Percentiles rank a stretch among this genome's conserved stretches.
Conservation (phyloP, 2,113 vertebrate genomes). For the Carassius auratus region DNA sequence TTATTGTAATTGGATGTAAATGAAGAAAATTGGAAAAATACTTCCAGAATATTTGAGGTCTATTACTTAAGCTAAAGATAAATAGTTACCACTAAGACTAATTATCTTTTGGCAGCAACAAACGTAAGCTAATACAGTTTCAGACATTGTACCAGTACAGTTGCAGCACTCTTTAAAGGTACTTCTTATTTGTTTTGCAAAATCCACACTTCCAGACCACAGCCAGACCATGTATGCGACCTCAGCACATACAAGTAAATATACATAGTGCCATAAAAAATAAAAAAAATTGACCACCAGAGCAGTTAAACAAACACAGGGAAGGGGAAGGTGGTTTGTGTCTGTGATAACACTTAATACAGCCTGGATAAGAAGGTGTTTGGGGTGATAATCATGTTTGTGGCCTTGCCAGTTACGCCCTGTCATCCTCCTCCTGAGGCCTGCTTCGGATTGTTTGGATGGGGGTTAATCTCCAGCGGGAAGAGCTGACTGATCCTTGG, state of each 20-base stretch:
- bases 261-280: conserved; percentile 44
- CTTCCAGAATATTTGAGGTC: too few species aligned
- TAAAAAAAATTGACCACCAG: conserved; percentile 34
- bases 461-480: conserved; percentile 35
- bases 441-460: conserved; percentile 55
- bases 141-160: not conserved
- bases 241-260: conserved; percentile 48
- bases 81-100: too few species aligned
- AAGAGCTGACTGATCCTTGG: conserved; percentile 21
- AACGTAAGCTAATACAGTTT: not conserved
- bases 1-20: not conserved
- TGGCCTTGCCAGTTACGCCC: conserved; percentile 1
- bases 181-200: conserved; percentile 22
- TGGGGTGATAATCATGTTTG: conserved; percentile 41
- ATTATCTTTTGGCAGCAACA: too few species aligned
- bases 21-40: not conserved
- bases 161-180: not conserved
- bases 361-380: conserved; percentile 24
- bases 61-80: too few species aligned
- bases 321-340: conserved; percentile 47
- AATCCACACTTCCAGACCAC: not conserved
- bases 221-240: conserved; percentile 15
- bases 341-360: conserved; percentile 50
- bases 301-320: conserved; percentile 47
- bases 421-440: conserved; percentile 27